A percentile compares a stretch with the other conserved stretches of the same genome.
Evolutionary conservation across 2,888 invertebrate species (phyloP).

Genomic region (Cordilura impudica): DNA sequence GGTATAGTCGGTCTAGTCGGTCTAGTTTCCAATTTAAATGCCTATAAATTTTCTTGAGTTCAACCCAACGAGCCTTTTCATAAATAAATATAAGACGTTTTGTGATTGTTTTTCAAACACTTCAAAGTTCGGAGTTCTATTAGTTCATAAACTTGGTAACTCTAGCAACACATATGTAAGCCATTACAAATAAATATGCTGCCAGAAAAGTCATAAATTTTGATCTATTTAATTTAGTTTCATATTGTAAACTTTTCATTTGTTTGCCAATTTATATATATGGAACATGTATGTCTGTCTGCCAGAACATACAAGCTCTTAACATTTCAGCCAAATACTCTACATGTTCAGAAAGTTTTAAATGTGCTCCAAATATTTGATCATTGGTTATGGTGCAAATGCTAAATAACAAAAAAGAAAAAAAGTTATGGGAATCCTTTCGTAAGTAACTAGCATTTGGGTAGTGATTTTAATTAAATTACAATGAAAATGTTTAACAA

Average conservation of each 20-base stretch:
- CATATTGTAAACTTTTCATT: slow-evolving; percentile 60
- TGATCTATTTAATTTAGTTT: slow-evolving; percentile 62
- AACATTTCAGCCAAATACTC: neutral
- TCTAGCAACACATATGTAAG: neutral
- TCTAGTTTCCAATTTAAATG: no score
- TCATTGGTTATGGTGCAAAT: neutral
- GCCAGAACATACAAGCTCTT: neutral
- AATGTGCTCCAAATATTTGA: neutral
- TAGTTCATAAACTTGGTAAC: no score
- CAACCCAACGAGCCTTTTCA: no score
- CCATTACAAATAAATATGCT: slow-evolving; percentile 43
- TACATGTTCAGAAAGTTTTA: neutral
- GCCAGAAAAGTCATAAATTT: slow-evolving; percentile 60
- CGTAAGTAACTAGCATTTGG: slow-evolving; percentile 40
- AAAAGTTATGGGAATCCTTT: slow-evolving; percentile 10
- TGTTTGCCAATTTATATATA: slow-evolving; percentile 56
- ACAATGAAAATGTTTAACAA: slow-evolving; percentile 57
- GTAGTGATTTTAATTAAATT: slow-evolving; percentile 62
- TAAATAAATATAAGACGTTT: no score
- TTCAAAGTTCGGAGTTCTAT: no score
- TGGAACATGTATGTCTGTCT: neutral
- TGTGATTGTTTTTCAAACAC: no score
- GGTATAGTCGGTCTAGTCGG: no score
- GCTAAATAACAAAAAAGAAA: no score
- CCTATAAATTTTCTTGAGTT: no score